Base-by-base conservation (phyloP, 1,140 invertebrate species). In the Philaenus spumarius region DNA sequence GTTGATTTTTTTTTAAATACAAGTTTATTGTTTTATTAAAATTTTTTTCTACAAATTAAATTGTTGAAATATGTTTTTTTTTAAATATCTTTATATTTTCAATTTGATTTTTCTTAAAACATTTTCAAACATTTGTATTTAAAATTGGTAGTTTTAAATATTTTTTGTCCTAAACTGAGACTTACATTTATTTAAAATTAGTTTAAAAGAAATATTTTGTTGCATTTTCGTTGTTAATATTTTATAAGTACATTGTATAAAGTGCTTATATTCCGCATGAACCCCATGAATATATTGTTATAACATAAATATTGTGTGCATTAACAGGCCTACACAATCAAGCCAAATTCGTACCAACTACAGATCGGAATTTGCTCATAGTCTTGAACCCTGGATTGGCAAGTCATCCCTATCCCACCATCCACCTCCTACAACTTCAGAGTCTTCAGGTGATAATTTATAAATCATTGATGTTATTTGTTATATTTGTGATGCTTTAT, bases 301-400 rank as follows among this genome's bases (percentile, higher is more conserved):
- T n/a, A n/a, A n/a, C n/a, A n/a, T n/a, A n/a, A n/a, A n/a, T n/a
- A n/a, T n/a, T n/a, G n/a, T n/a, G n/a, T n/a, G n/a, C n/a, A n/a
- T n/a, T n/a, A n/a, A 63, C 64, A 79, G 79, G 58, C 78, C 79
- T 14, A 65, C 78, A 30, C 78, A 80, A 63, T 77, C 77, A 17
- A 80, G 78, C 59, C 71, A 76, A 58, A 79, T 85, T 4, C 79
- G 81, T 58, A 82, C 79, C 0, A 84, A 83, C 63, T 86, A 82
- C 67, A 74, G 80, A 59, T 77, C 69, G 35, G 83, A 86, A 61
- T 84, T 86, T 60, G 77, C 79, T 1, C 75, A 82, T 37, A 77
- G 77, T 35, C 68, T 86, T 6, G 82, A 85, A 52, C 80, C 82
- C 0, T 84, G 80, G 72, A 74, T 84, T 23, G 74, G 77, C 20